These are phyloP conservation scores for Drosophila monieri DNA, from an alignment of 2,888 invertebrate species.

Conservation along the genomic window DNA sequence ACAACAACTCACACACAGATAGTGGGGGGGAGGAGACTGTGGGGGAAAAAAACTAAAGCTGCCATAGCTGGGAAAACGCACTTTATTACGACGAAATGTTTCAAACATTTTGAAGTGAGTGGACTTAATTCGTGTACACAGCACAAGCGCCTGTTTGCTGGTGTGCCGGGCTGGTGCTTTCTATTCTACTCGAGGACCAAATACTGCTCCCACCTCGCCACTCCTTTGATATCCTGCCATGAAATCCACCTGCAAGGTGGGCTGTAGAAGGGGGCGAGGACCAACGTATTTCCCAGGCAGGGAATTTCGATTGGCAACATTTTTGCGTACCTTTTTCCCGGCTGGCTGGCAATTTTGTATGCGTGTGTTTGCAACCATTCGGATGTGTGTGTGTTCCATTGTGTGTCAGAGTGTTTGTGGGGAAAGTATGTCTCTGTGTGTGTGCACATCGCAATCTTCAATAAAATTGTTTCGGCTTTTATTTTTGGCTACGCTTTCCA, in stretches of 20 bases:
- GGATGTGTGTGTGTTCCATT: background rate
- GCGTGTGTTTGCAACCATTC: slow-evolving; percentile 14
- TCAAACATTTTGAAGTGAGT: slow-evolving; percentile 59
- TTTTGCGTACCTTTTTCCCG: slow-evolving; percentile 74
- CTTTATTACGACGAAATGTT: slow-evolving; percentile 71
- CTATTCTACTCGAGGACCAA: slow-evolving; percentile 27
- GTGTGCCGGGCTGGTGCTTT: slow-evolving; percentile 12
- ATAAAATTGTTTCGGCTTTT: slow-evolving; percentile 74
- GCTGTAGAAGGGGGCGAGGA: background rate
- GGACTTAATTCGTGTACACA: slow-evolving; percentile 72
- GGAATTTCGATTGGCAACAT: slow-evolving; percentile 73
- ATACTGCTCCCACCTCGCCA: background rate
- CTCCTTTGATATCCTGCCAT: background rate
- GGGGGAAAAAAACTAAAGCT: slow-evolving; percentile 6
- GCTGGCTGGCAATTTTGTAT: slow-evolving; percentile 40
- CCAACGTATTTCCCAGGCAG: slow-evolving; percentile 35
- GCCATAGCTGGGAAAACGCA: slow-evolving; percentile 49
- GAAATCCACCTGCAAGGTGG: slow-evolving; percentile 6
- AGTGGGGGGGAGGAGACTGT: no score
- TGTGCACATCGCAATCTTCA: slow-evolving; percentile 72
- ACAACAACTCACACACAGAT: background rate
- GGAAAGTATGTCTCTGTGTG: slow-evolving; percentile 17
- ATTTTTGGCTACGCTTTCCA: slow-evolving; percentile 70
- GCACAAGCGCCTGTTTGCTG: slow-evolving; percentile 20
- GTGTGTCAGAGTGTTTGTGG: slow-evolving; percentile 5